Base-by-base conservation (phyloP, 2,888 invertebrate species). In the Bedellia somnulentella region DNA sequence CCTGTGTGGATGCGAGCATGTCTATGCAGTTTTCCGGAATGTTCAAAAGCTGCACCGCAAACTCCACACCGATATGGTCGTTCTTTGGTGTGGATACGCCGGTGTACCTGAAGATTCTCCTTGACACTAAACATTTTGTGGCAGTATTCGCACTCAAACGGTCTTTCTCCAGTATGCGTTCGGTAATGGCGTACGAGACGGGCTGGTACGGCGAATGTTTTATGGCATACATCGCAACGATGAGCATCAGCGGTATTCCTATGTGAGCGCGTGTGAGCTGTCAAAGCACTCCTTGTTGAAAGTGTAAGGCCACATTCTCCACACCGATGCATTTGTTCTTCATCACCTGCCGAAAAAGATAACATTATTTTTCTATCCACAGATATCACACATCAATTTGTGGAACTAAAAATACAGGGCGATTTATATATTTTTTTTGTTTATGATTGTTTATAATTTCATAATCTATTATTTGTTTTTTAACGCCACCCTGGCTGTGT, bases 1-100 rank as follows among this genome's bases (percentile, higher is more conserved):
- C 93, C 89, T 0, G 93, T 93, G 53, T 93, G 93, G 44, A 93
- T 93, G 35, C 93, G 80, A 81, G 92, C 92, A 61, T 93, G 93
- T 15, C 93, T 82, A 54, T 93, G 92, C 32, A 93, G 68, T 54
- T 93, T 93, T 4, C 93, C 93, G 34, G 90, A 90, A 57, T 93
- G 93, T 57, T 93, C 93, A 51, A 93, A 93, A 1, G 92, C 92
- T 3, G 93, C 80, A 8, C 86, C 87, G 57, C 93, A 93, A 3
- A 92, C 89, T 37, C 88, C 85, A 52, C 93, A 93, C 48, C 91
- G 87, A 66, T 93, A 93, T 0, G 93, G 93, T 2, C 93, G 81
- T 60, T 93, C 93, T 63, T 93, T 93, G 35, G 93, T 93, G 60
- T 93, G 93, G 40, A 93, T 93, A 35, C 93, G 82, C 23, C 86